phyloP scores from a whole-genome alignment of 2,797 vertebrate species.

The Nannoperca obscura region DNA sequence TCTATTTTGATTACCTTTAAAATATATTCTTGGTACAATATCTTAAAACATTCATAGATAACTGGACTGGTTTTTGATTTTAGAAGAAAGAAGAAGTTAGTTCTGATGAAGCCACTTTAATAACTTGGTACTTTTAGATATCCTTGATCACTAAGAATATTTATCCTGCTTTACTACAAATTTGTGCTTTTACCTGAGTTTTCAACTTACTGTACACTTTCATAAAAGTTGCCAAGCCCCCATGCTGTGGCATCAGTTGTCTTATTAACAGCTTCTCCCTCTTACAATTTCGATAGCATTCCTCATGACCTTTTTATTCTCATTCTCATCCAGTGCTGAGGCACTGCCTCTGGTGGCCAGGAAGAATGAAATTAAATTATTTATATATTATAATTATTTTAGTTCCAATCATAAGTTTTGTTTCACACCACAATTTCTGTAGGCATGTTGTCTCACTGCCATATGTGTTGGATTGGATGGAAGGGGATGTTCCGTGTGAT shows the following conservation, averaged over 20 bases:
- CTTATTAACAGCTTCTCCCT: neutral
- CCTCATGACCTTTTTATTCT: neutral
- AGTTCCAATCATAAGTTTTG: neutral
- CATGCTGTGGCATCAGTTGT: neutral
- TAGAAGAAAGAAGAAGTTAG: neutral
- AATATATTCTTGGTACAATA: neutral
- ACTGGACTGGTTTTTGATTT: neutral
- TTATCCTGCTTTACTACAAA: neutral
- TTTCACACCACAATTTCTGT: neutral
- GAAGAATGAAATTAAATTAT: slow-evolving; percentile 1
- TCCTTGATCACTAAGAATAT: neutral
- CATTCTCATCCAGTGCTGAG: neutral
- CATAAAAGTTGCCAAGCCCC: neutral
- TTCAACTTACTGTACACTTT: neutral
- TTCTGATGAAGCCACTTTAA: neutral
- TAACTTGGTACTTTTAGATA: neutral
- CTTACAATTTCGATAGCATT: neutral
- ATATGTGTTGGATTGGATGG: neutral
- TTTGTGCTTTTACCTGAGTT: neutral
- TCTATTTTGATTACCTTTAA: neutral
- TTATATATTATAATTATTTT: too few relatives aligned
- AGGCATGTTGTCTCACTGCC: neutral
- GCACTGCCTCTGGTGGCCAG: slow-evolving; percentile 8
- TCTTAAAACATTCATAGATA: neutral
- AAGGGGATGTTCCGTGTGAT: neutral